Conservation (phyloP, 1,140 invertebrate genomes). For the Steinernema khuongi region DNA sequence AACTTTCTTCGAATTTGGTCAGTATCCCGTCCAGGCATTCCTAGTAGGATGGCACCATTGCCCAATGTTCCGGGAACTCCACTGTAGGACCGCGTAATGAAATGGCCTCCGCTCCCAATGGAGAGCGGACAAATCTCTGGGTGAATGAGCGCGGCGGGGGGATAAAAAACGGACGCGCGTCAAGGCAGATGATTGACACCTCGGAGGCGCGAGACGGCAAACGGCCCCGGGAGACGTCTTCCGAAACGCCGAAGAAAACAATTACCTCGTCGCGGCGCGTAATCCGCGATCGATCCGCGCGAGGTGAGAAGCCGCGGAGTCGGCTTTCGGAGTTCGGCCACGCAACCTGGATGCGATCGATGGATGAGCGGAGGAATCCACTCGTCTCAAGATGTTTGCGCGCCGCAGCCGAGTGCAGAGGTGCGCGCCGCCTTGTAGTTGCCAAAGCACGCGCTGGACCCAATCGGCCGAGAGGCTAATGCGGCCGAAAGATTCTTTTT, state of each 20-base stretch:
- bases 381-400: neutral
- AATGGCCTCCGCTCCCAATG: too few species aligned
- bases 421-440: too few species aligned
- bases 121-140: neutral
- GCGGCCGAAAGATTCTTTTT: too few species aligned
- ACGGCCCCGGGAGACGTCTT: neutral
- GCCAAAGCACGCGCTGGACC: too few species aligned
- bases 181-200: neutral
- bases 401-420: too few species aligned
- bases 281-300: neutral
- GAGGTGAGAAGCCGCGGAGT: neutral
- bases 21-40: too few species aligned
- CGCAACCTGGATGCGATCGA: slow-evolving; percentile 12
- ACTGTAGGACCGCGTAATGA: too few species aligned
- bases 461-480: too few species aligned
- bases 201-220: neutral
- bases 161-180: neutral
- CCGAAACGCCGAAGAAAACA: neutral
- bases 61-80: too few species aligned
- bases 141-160: too few species aligned
- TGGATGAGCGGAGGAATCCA: neutral
- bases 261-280: slow-evolving; percentile 1
- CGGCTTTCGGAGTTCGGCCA: neutral
- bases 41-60: too few species aligned
- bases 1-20: too few species aligned